A percentile compares a stretch with the other conserved stretches of the same genome.
These are phyloP conservation scores for Mimachlamys varia DNA, from an alignment of 2,888 invertebrate genomes.

Conservation along the genomic window DNA sequence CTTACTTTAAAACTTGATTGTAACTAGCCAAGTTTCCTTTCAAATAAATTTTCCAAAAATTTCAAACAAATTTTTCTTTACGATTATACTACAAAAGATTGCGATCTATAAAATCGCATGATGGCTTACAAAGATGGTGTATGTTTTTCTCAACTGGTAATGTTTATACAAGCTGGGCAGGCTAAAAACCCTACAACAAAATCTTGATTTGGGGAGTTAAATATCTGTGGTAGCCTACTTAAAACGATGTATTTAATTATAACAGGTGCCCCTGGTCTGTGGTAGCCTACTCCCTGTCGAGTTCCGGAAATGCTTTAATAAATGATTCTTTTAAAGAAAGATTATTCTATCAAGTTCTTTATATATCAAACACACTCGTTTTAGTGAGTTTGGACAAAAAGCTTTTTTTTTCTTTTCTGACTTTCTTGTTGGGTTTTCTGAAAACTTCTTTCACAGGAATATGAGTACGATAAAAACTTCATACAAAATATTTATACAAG, in stretches of 20 bases:
- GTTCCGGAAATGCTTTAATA: constrained; percentile 28
- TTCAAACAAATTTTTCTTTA: background rate
- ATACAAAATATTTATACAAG: constrained; percentile 10
- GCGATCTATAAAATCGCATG: background rate
- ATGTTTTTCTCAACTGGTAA: constrained; percentile 23
- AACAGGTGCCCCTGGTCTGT: constrained; percentile 27
- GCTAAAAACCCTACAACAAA: background rate
- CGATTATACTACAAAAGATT: background rate
- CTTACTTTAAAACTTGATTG: background rate
- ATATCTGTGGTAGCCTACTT: constrained; percentile 23
- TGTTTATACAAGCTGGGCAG: constrained; percentile 33
- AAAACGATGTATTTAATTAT: constrained; percentile 31
- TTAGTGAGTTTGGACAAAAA: constrained; percentile 19
- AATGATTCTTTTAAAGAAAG: constrained; percentile 31
- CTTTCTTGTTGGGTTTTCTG: constrained; percentile 8
- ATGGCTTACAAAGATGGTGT: constrained; percentile 14
- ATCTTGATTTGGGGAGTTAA: background rate
- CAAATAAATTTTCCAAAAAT: background rate
- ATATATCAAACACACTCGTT: constrained; percentile 10
- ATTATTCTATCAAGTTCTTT: constrained; percentile 34
- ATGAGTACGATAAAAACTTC: constrained; percentile 1
- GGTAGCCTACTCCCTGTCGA: constrained; percentile 15
- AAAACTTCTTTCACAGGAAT: constrained; percentile 9
- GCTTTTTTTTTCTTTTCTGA: background rate
- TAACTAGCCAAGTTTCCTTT: background rate